These are phyloP conservation scores for Poicephalus meyeri DNA, from an alignment of 2,113 vertebrate genomes.

Conservation along the genomic window DNA sequence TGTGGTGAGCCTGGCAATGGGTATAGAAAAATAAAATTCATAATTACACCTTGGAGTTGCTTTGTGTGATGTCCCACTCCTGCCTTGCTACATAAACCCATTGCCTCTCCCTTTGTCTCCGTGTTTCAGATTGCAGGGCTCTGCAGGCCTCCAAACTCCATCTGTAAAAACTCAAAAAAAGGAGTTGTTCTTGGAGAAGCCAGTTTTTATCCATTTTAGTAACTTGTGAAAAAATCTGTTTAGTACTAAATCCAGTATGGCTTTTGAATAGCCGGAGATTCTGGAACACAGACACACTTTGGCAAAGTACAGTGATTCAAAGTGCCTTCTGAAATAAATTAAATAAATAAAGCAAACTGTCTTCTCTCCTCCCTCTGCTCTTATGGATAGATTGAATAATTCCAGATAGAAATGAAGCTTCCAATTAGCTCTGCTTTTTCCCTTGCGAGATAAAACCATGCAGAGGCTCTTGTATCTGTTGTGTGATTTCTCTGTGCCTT, in stretches of 20 bases:
- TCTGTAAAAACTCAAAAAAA: conserved; percentile 51
- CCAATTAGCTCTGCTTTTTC: background rate
- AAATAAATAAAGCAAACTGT: conserved; percentile 42
- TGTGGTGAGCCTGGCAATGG: background rate
- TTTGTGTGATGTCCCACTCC: background rate
- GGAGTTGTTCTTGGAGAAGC: conserved; percentile 47
- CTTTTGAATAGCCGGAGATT: conserved; percentile 49
- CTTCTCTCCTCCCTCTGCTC: conserved; percentile 1
- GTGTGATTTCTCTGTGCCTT: background rate
- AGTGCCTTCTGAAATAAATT: conserved; percentile 47
- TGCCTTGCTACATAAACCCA: background rate
- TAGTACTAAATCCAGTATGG: conserved; percentile 57
- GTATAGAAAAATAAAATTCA: background rate
- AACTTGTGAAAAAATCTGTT: conserved; percentile 63
- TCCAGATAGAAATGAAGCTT: conserved; percentile 14
- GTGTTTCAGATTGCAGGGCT: conserved; percentile 5
- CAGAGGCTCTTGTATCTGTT: background rate
- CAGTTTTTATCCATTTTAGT: conserved; percentile 58
- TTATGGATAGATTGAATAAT: background rate
- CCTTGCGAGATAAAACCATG: background rate
- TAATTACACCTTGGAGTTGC: background rate
- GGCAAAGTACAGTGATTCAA: conserved; percentile 4
- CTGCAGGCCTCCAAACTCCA: conserved; percentile 56
- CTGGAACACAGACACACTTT: conserved; percentile 37
- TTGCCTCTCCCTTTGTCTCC: background rate